Conservation (phyloP, 2,797 vertebrate species). For the Enteromius paludinosus region DNA sequence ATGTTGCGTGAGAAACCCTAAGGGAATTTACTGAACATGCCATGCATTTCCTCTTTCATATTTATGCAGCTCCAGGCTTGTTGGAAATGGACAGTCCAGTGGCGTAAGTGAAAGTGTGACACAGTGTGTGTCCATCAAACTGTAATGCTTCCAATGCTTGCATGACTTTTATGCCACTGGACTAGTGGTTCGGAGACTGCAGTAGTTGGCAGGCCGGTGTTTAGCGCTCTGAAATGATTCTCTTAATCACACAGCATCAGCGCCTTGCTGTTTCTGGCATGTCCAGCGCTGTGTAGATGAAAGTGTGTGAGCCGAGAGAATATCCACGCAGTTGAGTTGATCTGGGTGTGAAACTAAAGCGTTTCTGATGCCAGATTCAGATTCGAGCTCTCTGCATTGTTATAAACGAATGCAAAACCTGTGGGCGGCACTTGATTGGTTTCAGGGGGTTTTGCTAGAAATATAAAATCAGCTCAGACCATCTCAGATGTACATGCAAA, state of each 20-base stretch:
- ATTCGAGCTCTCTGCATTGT: not conserved
- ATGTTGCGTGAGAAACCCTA: not conserved
- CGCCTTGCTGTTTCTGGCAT: not conserved
- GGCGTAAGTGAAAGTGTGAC: not conserved
- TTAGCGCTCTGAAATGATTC: not conserved
- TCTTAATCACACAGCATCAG: not conserved
- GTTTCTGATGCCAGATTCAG: slow-evolving; percentile 1
- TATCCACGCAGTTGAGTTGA: not conserved
- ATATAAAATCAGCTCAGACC: not conserved
- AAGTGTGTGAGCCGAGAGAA: slow-evolving; percentile 4
- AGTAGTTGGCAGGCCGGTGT: not conserved
- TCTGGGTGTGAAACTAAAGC: not conserved
- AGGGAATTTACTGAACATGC: slow-evolving; percentile 3
- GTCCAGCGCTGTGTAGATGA: not conserved
- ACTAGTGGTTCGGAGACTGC: not conserved
- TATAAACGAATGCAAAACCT: not conserved
- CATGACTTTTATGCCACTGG: not conserved
- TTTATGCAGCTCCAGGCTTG: slow-evolving; percentile 17
- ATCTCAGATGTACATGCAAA: not conserved
- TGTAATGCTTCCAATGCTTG: not conserved
- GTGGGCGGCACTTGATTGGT: not conserved
- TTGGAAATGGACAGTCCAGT: not conserved
- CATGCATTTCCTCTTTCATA: not conserved
- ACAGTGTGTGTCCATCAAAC: not conserved
- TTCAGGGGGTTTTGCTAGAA: not conserved